phyloP scores from a whole-genome alignment of 2,888 invertebrate species.

The Troides oblongomaculatus region DNA sequence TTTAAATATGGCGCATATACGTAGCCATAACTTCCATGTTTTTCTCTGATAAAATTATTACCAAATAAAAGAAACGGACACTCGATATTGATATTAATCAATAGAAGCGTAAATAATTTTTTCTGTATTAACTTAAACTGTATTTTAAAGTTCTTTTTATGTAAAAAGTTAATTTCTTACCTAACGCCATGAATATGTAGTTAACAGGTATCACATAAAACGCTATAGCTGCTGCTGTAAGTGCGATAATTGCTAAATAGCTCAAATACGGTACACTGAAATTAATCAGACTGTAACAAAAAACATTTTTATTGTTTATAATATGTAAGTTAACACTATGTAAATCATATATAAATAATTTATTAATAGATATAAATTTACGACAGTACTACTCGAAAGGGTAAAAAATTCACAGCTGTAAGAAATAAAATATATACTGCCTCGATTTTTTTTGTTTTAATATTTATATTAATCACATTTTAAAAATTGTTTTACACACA shows the following conservation, averaged over 20 bases:
- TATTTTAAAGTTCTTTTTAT: not conserved
- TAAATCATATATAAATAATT: too few species aligned
- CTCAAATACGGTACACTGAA: constrained; percentile 72
- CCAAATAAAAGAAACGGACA: not conserved
- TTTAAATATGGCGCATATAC: not conserved
- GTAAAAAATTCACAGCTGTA: too few species aligned
- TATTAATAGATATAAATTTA: too few species aligned
- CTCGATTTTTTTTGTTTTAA: too few species aligned
- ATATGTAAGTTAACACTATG: too few species aligned
- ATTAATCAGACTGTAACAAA: constrained; percentile 61
- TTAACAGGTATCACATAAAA: constrained; percentile 66
- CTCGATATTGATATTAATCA: not conserved
- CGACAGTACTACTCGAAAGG: too few species aligned
- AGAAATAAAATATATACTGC: too few species aligned
- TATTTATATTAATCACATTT: too few species aligned
- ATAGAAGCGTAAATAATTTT: not conserved
- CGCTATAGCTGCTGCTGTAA: constrained; percentile 51
- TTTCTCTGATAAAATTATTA: not conserved
- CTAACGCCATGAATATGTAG: constrained; percentile 70
- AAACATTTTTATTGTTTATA: constrained; percentile 16
- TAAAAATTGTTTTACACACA: constrained; percentile 7
- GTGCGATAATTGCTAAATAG: constrained; percentile 56
- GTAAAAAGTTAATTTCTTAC: constrained; percentile 44
- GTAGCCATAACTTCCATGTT: not conserved
- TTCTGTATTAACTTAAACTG: not conserved